Evolutionary conservation across 2,888 invertebrate genomes (phyloP), one percentile per base, ranked within the genome.

Genomic region (Strigamia transsilvanica): DNA sequence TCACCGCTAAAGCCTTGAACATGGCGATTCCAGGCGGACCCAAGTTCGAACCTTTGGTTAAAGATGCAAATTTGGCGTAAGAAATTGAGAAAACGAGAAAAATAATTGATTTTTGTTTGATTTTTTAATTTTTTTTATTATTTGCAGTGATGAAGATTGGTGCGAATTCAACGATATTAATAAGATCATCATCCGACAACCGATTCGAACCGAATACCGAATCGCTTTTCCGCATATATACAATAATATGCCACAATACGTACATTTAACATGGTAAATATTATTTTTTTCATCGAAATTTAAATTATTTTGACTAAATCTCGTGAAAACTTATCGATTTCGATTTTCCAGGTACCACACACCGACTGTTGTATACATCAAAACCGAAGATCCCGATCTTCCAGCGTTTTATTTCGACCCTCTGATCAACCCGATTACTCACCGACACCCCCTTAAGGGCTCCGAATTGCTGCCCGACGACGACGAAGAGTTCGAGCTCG

Each of bases 101-200:
- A 6, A 6, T 13, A 7, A 41, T 12, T 13, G 15, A 46, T 46
- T 46, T 46, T n/a, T n/a, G n/a, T n/a, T n/a, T n/a, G n/a, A n/a
- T n/a, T n/a, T n/a, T n/a, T n/a, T n/a, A n/a, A n/a, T 46, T 46
- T 73, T 73, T 23, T 73, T 34, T 34, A 84, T 82, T 83, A 83
- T 83, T 88, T 89, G 23, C 86, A 94, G 96, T 1, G 99, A 99
- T 90, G 99, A 99, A 90, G 99, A 99, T 88, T 99, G 99, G 99
- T 99, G 99, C 89, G 99, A 99, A 89, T 99, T 99, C 87, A 99
- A 99, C 90, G 99, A 99, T 87, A 99, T 99, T 85, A 99, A 99
- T 89, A 99, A 99, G 90, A 99, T 99, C 86, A 99, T 99, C 84
- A 99, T 99, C 85, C 91, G 99, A 10, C 99, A 99, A 87, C 99